Base-by-base conservation (phyloP, 2,113 vertebrate species). In the Lipophrys pholis region DNA sequence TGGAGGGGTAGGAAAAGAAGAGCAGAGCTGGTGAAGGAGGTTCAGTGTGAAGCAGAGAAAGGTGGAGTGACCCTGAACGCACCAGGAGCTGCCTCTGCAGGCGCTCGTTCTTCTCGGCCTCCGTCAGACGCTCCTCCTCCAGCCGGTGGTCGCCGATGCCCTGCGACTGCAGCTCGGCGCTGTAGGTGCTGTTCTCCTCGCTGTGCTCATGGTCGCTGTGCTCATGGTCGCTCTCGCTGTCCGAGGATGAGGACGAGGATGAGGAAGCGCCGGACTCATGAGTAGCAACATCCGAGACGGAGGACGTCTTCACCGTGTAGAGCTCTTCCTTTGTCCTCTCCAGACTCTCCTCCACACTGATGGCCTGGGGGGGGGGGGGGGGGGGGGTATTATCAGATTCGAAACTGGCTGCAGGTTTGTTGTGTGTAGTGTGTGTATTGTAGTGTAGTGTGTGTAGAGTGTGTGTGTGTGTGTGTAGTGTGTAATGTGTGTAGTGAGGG, bases 271-370 rank as follows among this genome's bases (percentile, higher is more conserved):
- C 1, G 14, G 45, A 0, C 21, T 30, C 21, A 30, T 4, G 21
- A 30, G 92, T 90, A 0, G 96, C 94, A 7, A 30, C 21, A 2
- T 30, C 21, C 4, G 73, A 57, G 45, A 16, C 60, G 6, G 43
- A 0, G 5, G 94, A 69, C 0, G 81, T 92, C 94, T 93, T 96
- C 60, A 96, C 95, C 51, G 84, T 84, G 1, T 96, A 94, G 60
- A 99, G 92, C 92, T 99, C 97, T 81, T 99, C 96, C 68, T 95
- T 96, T 0, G 97, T 98, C 90, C 93, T 97, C 5, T 95, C 67
- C 68, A 99, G 92, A 63, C 93, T 96, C 10, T 95, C 95, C 84
- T 99, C 96, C 35, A 96, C 96, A 78, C 96, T 95, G 7, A 56
- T 91, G 42, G 96, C 93, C 93, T 94, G 15, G 14, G 48, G 17